Evolutionary conservation across 2,797 vertebrate genomes (phyloP).

Genomic region (Diplodus puntazzo): DNA sequence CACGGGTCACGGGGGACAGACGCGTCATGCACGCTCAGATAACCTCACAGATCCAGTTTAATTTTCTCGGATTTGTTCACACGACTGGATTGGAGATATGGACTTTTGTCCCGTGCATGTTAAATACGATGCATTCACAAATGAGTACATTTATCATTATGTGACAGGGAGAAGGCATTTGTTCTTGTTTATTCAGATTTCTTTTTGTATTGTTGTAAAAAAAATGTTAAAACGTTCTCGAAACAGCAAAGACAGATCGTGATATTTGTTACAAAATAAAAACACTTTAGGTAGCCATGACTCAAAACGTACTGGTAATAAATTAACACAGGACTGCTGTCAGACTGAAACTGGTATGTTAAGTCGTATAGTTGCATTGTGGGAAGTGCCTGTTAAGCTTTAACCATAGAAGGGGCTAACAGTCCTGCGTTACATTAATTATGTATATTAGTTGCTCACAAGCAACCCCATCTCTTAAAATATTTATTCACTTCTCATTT

Average conservation of each 20-base stretch:
- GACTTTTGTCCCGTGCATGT: neutral
- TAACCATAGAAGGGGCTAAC: neutral
- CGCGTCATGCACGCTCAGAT: neutral
- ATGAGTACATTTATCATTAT: neutral
- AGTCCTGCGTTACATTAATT: neutral
- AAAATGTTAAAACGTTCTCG: neutral
- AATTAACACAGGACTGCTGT: too few species aligned
- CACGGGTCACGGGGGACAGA: slow-evolving; percentile 2
- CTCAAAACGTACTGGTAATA: neutral
- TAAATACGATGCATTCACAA: neutral
- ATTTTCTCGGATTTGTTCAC: slow-evolving; percentile 13
- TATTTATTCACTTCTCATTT: neutral
- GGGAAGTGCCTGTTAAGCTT: too few species aligned
- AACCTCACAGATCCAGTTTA: slow-evolving; percentile 16
- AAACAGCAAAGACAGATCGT: neutral
- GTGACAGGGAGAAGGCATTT: neutral
- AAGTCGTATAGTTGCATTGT: neutral
- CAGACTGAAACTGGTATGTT: too few species aligned
- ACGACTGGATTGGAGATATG: slow-evolving; percentile 7
- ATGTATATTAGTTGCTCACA: neutral
- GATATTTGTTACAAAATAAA: neutral
- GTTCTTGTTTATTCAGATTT: neutral
- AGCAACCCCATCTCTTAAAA: neutral
- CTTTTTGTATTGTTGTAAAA: too few species aligned
- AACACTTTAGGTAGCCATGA: neutral